A percentile compares a stretch with the other conserved stretches of the same genome.
phyloP scores from a whole-genome alignment of 2,888 invertebrate genomes.

The Polyploca ridens region DNA sequence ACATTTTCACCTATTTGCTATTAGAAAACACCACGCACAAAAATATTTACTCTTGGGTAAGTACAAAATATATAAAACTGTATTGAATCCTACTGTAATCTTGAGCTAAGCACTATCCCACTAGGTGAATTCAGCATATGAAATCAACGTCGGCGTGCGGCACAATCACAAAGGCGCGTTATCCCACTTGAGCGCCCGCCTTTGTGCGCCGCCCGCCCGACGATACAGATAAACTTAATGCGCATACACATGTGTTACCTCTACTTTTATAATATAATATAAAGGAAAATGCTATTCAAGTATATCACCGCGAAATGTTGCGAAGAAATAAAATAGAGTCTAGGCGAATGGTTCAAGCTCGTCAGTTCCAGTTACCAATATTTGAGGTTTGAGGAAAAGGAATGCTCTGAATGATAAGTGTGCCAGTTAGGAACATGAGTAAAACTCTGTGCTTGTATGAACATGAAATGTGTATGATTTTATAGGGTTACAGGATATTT shows the following conservation, averaged over 20 bases:
- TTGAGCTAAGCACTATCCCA: conserved; percentile 7
- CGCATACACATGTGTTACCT: conserved; percentile 43
- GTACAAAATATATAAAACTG: background rate
- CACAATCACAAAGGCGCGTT: conserved; percentile 64
- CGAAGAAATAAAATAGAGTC: background rate
- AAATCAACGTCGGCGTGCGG: conserved; percentile 30
- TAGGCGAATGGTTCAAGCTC: background rate
- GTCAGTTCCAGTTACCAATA: background rate
- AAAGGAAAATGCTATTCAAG: conserved; percentile 22
- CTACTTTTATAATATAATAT: conserved; percentile 30
- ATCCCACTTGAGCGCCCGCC: conserved; percentile 68
- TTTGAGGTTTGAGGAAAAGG: no score
- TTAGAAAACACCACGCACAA: no score
- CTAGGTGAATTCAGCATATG: conserved; percentile 17
- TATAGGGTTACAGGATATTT: background rate
- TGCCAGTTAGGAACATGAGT: no score
- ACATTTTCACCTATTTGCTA: background rate
- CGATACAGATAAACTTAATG: conserved; percentile 66
- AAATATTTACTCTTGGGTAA: background rate
- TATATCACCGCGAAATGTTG: background rate
- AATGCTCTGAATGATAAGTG: no score
- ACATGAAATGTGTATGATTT: no score
- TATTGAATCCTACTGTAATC: conserved; percentile 24
- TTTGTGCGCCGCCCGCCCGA: conserved; percentile 49
- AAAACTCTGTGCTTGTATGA: no score